phyloP scores from a whole-genome alignment of 2,113 vertebrate genomes.

The Xiphorhynchus elegans region DNA sequence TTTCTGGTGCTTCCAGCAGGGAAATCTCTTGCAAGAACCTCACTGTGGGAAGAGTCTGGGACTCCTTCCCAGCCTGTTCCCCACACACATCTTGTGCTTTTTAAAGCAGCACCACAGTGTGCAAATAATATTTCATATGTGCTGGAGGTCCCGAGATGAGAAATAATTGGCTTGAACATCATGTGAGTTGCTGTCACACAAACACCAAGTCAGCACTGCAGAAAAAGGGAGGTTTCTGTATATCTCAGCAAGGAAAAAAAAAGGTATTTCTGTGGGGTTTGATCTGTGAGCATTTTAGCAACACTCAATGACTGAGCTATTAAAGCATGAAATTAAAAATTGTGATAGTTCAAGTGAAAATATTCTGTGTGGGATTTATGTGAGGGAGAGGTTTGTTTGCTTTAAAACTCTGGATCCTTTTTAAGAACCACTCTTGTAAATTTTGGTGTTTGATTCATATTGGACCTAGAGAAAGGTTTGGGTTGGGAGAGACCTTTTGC shows the following conservation, averaged over 20 bases:
- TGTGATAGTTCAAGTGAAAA: not conserved
- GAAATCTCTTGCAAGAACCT: not conserved
- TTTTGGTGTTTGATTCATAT: not conserved
- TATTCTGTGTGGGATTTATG: rapidly evolving
- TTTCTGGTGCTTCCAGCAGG: not conserved
- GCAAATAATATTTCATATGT: not conserved
- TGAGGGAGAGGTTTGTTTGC: not conserved
- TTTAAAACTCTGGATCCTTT: rapidly evolving
- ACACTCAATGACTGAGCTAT: not conserved
- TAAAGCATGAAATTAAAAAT: not conserved
- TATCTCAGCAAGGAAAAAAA: not conserved
- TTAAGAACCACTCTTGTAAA: not conserved
- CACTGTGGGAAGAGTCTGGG: not conserved
- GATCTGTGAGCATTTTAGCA: not conserved
- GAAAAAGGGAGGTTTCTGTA: not conserved
- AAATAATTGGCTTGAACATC: not conserved
- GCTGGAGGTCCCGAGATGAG: not conserved
- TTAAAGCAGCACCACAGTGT: too few species aligned
- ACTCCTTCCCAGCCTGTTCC: not conserved
- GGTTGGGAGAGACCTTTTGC: not conserved
- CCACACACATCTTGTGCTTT: too few species aligned
- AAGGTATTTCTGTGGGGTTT: not conserved
- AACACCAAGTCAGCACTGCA: not conserved
- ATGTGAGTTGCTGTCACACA: not conserved
- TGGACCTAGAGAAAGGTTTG: not conserved